These are phyloP conservation scores for Dissostichus mawsoni DNA, from an alignment of 2,113 vertebrate species.

Conservation along the genomic window DNA sequence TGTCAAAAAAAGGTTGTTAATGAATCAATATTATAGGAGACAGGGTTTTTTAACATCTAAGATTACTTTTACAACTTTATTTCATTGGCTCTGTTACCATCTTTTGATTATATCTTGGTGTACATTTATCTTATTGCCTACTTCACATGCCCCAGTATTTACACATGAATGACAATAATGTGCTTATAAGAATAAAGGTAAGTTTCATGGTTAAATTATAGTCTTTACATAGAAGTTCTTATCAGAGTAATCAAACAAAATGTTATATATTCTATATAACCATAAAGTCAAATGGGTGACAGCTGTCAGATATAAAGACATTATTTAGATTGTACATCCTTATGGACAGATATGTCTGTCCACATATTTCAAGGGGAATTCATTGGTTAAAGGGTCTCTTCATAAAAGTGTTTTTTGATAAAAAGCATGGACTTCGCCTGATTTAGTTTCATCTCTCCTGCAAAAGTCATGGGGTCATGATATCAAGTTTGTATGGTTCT, in stretches of 20 bases:
- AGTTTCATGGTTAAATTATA: too few relatives aligned
- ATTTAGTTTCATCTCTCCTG: neutral
- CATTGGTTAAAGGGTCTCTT: neutral
- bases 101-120: neutral
- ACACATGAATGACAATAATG: too few relatives aligned
- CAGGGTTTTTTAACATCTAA: neutral
- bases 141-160: too few relatives aligned
- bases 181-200: too few relatives aligned
- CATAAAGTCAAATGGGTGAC: conserved; percentile 1
- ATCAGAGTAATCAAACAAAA: neutral
- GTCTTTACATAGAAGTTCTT: neutral
- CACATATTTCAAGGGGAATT: neutral
- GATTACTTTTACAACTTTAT: neutral
- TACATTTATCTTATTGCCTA: too few relatives aligned
- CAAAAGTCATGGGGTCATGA: too few relatives aligned
- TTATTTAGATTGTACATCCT: neutral
- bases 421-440: neutral
- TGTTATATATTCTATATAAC: neutral
- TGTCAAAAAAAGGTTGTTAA: neutral
- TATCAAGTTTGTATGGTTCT: too few relatives aligned
- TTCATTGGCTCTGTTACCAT: neutral
- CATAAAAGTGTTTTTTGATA: too few relatives aligned
- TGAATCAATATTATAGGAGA: neutral
- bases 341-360: neutral
- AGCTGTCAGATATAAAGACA: conserved; percentile 12